Evolutionary conservation across 2,888 invertebrate species (phyloP).

Genomic region (Agrypnus murinus): DNA sequence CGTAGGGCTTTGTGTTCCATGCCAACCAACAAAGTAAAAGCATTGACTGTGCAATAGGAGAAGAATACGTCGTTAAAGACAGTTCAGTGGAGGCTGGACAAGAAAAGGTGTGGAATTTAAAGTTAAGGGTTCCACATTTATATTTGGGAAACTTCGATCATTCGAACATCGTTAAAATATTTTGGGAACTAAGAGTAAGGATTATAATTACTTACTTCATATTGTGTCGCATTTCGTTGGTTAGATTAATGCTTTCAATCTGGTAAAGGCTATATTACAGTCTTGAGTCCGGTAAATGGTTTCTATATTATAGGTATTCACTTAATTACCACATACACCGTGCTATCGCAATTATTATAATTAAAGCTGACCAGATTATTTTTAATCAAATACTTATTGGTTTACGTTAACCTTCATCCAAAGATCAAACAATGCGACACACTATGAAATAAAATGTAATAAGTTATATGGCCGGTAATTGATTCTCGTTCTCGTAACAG

Average conservation of each 20-base stretch:
- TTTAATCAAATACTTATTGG: too few species aligned
- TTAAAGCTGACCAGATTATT: neutral
- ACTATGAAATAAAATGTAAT: too few species aligned
- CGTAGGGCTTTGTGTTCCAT: slow-evolving; percentile 43
- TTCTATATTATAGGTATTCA: too few species aligned
- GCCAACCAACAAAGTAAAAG: slow-evolving; percentile 35
- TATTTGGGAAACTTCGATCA: slow-evolving; percentile 29
- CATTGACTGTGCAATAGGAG: slow-evolving; percentile 30
- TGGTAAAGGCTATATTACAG: too few species aligned
- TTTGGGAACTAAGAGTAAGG: slow-evolving; percentile 46
- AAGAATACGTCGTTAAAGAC: slow-evolving; percentile 39
- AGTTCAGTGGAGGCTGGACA: slow-evolving; percentile 27
- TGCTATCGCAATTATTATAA: too few species aligned
- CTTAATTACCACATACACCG: neutral
- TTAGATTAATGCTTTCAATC: too few species aligned
- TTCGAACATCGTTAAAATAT: slow-evolving; percentile 39
- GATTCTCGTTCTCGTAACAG: too few species aligned
- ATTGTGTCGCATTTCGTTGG: too few species aligned
- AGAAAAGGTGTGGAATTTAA: slow-evolving; percentile 39
- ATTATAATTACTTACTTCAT: neutral
- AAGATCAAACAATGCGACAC: too few species aligned
- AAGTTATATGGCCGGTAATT: too few species aligned
- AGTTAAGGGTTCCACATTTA: slow-evolving; percentile 34
- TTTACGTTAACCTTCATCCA: too few species aligned
- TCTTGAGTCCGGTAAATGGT: too few species aligned